phyloP scores from a whole-genome alignment of 2,113 vertebrate species.

The Oreocharis arfaki region DNA sequence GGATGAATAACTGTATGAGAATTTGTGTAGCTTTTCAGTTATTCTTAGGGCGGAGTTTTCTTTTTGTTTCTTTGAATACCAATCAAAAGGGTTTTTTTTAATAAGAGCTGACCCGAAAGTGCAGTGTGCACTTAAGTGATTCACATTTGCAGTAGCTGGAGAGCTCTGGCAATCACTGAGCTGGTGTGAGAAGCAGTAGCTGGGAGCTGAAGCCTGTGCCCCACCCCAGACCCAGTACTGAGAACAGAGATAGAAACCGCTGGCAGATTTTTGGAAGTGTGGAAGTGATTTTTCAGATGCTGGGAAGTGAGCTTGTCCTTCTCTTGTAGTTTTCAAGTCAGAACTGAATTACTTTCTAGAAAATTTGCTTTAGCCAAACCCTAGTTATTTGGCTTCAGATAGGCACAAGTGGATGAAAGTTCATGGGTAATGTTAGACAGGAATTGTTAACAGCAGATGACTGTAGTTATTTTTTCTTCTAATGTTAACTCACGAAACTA shows the following conservation, averaged over 20 bases:
- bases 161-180: not conserved
- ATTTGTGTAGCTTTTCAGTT: not conserved
- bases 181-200: not conserved
- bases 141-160: not conserved
- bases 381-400: not conserved
- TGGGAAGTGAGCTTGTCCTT: not conserved
- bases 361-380: not conserved
- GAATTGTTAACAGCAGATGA: not conserved
- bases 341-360: not conserved
- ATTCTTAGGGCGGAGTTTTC: not conserved
- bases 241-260: not conserved
- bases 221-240: not conserved
- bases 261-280: not conserved
- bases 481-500: not conserved
- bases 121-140: fast-evolving
- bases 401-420: not conserved
- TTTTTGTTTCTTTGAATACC: not conserved
- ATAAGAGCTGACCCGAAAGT: not conserved
- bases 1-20: not conserved
- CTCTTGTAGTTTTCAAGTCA: not conserved
- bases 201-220: not conserved
- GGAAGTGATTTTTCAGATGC: not conserved
- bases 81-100: not conserved
- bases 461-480: not conserved
- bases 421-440: not conserved